Base-by-base conservation (phyloP, 2,797 vertebrate genomes). In the Trachurus trachurus region DNA sequence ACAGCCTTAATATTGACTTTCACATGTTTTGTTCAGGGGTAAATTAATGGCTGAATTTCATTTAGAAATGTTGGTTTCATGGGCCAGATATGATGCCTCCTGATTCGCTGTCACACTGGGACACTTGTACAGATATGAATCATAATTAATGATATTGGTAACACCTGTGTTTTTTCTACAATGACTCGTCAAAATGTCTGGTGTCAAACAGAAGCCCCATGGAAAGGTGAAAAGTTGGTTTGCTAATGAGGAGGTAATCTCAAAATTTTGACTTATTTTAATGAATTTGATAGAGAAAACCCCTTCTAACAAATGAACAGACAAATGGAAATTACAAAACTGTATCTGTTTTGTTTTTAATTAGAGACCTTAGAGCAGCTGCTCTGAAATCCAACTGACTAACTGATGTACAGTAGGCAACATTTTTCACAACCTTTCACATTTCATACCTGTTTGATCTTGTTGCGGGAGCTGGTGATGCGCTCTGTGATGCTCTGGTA, bases 401-500 rank as follows among this genome's bases (percentile, higher is more conserved):
- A 37, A 66, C 19, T 47, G 29, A 58, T 7, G 6, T 45, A n/a
- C n/a, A n/a, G n/a, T n/a, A 22, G 60, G 19, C 2, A 16, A 66
- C 29, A 2, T 2, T 15, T 78, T 62, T 54, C 6, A 29, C 16
- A 49, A 22, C 6, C 6, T 11, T 29, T 19, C 12, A 21, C 0
- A 53, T 63, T 47, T 45, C 1, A 4, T 17, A 94, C 98, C 96
- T 98, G 98, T 80, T 97, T 98, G 87, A 99, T 99, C 88, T 99
- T 99, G 90, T 98, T 98, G 47, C 98, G 96, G 0, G 98, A 99
- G 93, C 89, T 98, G 89, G 97, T 99, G 94, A 99, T 99, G 78
- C 98, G 97, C 89, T 99, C 98, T 0, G 98, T 99, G 94, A 99
- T 99, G 94, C 98, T 99, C 94, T 99, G 98, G 94, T 99, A 99